Conservation (phyloP, 2,113 vertebrate genomes). For the Motacilla tschutschensis region DNA sequence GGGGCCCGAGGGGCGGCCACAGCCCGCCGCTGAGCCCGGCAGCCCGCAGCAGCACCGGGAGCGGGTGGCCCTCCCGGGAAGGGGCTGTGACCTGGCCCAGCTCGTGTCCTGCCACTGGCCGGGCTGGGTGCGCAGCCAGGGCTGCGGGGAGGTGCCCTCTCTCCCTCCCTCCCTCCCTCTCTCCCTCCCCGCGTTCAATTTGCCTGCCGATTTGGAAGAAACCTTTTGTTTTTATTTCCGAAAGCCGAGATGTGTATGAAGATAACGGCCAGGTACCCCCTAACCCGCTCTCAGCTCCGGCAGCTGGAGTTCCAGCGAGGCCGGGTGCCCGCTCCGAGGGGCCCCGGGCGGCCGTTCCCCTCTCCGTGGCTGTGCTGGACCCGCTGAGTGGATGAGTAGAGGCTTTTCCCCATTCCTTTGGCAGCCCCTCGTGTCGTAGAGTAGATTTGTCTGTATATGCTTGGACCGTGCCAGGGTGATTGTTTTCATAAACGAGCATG, state of each 20-base stretch:
- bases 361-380: conserved; percentile 49
- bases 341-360: not conserved
- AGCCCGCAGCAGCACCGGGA: not conserved
- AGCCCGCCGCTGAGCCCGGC: not conserved
- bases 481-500: conserved; percentile 57
- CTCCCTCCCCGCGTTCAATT: not conserved
- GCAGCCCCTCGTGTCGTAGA: conserved; percentile 61
- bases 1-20: not conserved
- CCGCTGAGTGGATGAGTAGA: conserved; percentile 65
- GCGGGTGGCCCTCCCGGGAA: not conserved
- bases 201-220: conserved; percentile 19
- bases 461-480: conserved; percentile 71
- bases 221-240: not conserved
- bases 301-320: not conserved
- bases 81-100: not conserved
- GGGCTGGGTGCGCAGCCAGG: not conserved
- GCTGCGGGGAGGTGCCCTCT: not conserved
- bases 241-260: conserved; percentile 33
- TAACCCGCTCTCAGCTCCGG: conserved; percentile 8
- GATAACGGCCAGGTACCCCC: conserved; percentile 5
- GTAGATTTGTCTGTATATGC: conserved; percentile 71
- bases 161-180: not conserved
- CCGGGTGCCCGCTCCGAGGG: not conserved
- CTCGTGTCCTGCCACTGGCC: not conserved
- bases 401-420: conserved; percentile 43